Evolutionary conservation across 2,113 vertebrate genomes (phyloP), one percentile per base, ranked within the genome.

Genomic region (Cryptomyrus ogoouensis): DNA sequence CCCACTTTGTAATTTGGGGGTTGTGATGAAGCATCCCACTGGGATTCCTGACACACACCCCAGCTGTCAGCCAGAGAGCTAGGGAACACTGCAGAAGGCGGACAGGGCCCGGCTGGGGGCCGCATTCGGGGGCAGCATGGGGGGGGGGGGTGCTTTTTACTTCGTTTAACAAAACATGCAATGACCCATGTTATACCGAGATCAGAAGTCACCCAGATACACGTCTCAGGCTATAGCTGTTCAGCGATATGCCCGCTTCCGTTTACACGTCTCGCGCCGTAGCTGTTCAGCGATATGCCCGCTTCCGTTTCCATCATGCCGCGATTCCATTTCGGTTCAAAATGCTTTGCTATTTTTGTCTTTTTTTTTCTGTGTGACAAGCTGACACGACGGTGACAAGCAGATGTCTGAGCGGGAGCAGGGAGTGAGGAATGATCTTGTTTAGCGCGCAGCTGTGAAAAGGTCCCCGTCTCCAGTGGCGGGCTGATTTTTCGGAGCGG

Each of bases 1-100:
- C 83, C 24, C 62, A 42, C 44, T 66, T 90, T 90, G 83, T 90
- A 50, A 90, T 86, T 86, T 58, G 89, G 85, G 62, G 70, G 56
- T 19, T 19, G 52, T 86, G 83, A 90, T 86, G 85, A 62, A 90
- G 42, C 86, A 27, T 19, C 44, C 21, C 53, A 12, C 53, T 70
- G 56, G 47, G 21, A 46, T 83, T 70, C 85, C 39, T 49, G 42
- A 86, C 44, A 66, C 53, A 86, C 44, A 66, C 53, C 46, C 42
- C 47, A 90, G 86, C 62, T 90, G 44, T 86, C 89, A 90, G 24
- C 83, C 24, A 42, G 80, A 49, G n/a, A 58, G 50, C 77, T 31
- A 31, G 88, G 19, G 66, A 70, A 49, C 19, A 89, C 12, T 44
- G 50, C 13, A 44, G 24, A 83, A 27, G 52, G 42, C 13, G 10